phyloP scores from a whole-genome alignment of 2,797 vertebrate genomes.

The Peromyscus eremicus region DNA sequence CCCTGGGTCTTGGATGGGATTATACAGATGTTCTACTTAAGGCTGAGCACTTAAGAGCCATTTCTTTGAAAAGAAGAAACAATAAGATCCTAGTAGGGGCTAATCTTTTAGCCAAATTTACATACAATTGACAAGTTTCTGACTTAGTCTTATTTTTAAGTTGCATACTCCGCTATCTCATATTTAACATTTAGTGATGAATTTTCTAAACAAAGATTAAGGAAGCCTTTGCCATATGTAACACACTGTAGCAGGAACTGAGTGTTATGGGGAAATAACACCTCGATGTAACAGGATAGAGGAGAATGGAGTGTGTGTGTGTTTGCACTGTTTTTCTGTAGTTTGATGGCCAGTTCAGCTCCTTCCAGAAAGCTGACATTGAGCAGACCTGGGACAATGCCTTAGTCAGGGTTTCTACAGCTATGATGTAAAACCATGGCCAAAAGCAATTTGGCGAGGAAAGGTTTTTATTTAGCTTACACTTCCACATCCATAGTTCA shows the following conservation, averaged over 20 bases:
- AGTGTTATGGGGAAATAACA: background rate
- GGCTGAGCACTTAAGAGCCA: background rate
- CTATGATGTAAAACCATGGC: background rate
- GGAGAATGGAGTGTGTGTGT: background rate
- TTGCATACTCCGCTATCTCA: background rate
- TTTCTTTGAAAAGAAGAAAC: background rate
- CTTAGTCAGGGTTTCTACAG: background rate
- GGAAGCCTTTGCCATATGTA: background rate
- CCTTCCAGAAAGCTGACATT: background rate
- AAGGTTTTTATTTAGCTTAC: no score
- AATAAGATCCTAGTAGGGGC: background rate
- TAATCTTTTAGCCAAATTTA: slow-evolving; percentile 1
- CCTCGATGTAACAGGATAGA: background rate
- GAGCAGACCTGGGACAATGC: background rate
- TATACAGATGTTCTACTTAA: background rate
- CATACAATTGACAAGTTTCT: background rate
- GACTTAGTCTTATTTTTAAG: background rate
- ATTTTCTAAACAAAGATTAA: slow-evolving; percentile 24
- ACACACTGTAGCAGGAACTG: background rate
- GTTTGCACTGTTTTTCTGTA: background rate
- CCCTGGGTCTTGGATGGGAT: background rate
- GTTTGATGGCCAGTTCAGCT: background rate
- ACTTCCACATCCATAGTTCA: no score
- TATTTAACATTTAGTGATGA: background rate
- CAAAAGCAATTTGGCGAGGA: no score